Evolutionary conservation across 2,888 invertebrate genomes (phyloP).

Genomic region (Amorpha juglandis): DNA sequence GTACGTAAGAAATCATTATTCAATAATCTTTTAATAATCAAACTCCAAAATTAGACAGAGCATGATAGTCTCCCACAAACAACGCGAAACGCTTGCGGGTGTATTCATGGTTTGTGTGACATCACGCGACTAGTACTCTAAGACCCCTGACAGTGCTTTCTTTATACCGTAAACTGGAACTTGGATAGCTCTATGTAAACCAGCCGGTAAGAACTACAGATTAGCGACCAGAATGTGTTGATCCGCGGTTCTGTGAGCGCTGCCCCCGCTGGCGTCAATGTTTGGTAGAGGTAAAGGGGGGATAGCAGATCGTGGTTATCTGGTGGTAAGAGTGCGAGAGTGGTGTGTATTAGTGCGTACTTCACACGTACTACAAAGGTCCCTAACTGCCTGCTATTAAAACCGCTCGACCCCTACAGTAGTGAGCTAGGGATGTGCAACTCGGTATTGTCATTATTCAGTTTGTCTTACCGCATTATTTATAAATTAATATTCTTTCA

Average conservation of each 20-base stretch:
- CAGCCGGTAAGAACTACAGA: neutral
- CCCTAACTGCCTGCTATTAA: slow-evolving; percentile 83
- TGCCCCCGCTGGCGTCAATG: neutral
- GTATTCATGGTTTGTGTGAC: slow-evolving; percentile 39
- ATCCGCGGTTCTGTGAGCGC: slow-evolving; percentile 27
- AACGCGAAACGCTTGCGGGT: slow-evolving; percentile 48
- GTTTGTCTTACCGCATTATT: neutral
- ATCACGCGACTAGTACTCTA: slow-evolving; percentile 36
- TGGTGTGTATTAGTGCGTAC: slow-evolving; percentile 74
- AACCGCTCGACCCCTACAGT: slow-evolving; percentile 66
- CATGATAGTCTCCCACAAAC: slow-evolving; percentile 34
- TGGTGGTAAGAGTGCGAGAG: slow-evolving; percentile 49
- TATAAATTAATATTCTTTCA: neutral
- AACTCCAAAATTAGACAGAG: slow-evolving; percentile 7
- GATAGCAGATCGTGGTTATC: slow-evolving; percentile 36
- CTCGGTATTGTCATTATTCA: neutral
- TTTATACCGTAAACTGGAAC: slow-evolving; percentile 8
- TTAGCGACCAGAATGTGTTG: slow-evolving; percentile 45
- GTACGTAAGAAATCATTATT: no score
- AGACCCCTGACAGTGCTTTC: slow-evolving; percentile 37
- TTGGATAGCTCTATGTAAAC: slow-evolving; percentile 6
- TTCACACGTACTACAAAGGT: slow-evolving; percentile 81
- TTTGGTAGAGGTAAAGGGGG: slow-evolving; percentile 33
- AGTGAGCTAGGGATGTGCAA: slow-evolving; percentile 53
- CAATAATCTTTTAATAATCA: neutral